Evolutionary conservation across 2,888 invertebrate species (phyloP).

Genomic region (Zygogramma bicolorata): DNA sequence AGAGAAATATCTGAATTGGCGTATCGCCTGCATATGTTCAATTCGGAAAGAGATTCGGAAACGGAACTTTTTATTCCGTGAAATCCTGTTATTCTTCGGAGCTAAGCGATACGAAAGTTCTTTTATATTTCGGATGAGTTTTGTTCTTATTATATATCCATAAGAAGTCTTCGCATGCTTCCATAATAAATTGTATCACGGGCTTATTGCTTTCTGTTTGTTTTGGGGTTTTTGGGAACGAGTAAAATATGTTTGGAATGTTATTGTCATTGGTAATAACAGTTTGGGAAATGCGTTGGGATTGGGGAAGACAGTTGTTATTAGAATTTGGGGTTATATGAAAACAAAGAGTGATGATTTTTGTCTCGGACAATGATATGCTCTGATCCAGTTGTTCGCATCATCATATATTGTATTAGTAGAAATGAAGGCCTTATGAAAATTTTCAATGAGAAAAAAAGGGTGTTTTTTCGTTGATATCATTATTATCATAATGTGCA

Average conservation of each 20-base stretch:
- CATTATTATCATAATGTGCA: no score
- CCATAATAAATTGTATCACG: conserved; percentile 3
- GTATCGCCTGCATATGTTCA: conserved; percentile 33
- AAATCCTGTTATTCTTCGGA: conserved; percentile 4
- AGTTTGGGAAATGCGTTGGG: not conserved
- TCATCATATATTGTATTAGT: no score
- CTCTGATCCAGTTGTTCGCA: no score
- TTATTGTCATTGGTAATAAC: conserved; percentile 6
- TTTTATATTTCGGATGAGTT: conserved; percentile 4
- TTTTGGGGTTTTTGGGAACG: not conserved
- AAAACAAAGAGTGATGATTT: no score
- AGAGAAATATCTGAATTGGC: conserved; percentile 27
- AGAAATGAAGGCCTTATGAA: no score
- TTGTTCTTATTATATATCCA: conserved; percentile 1
- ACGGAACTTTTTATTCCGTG: not conserved
- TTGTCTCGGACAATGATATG: no score
- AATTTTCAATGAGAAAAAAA: no score
- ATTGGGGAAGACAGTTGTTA: not conserved
- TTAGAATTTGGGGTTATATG: no score
- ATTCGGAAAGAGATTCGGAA: conserved; percentile 6
- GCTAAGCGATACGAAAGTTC: conserved; percentile 6
- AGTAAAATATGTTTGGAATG: not conserved
- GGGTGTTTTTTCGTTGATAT: no score
- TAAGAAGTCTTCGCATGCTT: conserved; percentile 1
- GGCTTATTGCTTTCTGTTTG: not conserved